Percentiles rank a stretch among this genome's conserved stretches.
phyloP scores from a whole-genome alignment of 92 coral and sea anemone genomes.

The Palythoa grandis region DNA sequence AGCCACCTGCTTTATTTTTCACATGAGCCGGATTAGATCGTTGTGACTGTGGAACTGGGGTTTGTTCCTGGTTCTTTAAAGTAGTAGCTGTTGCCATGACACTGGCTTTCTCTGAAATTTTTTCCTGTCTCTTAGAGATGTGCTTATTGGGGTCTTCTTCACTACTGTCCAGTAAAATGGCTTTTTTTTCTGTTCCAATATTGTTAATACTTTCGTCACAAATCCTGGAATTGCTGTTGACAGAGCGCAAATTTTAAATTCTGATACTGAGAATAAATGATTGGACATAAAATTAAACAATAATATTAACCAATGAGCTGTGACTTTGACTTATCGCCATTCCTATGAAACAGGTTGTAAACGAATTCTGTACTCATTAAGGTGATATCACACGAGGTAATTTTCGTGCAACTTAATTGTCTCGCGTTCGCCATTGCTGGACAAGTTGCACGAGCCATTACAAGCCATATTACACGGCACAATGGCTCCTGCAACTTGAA shows the following conservation, averaged over 20 bases:
- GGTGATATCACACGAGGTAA: no score
- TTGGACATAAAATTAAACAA: no score
- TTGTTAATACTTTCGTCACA: neutral
- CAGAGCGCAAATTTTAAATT: neutral
- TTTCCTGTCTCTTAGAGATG: neutral
- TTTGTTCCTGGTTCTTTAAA: neutral
- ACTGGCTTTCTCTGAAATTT: neutral
- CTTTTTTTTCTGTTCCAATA: neutral
- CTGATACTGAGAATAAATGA: no score
- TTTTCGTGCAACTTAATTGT: no score
- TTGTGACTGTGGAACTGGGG: slow-evolving; percentile 12
- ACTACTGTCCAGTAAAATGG: neutral
- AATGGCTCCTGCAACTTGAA: no score
- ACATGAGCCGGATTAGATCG: slow-evolving; percentile 58
- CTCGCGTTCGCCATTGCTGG: no score
- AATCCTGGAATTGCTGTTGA: neutral
- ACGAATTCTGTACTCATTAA: no score
- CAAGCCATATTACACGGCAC: no score
- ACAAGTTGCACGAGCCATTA: no score
- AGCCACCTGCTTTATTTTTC: slow-evolving; percentile 85
- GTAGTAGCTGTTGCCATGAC: neutral
- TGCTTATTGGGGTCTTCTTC: slow-evolving; percentile 5
- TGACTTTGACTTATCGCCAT: no score
- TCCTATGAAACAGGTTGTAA: no score
- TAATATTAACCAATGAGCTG: no score